A percentile compares a stretch with the other conserved stretches of the same genome.
Evolutionary conservation across 2,113 vertebrate genomes (phyloP).

Genomic region (Calidris pugnax): DNA sequence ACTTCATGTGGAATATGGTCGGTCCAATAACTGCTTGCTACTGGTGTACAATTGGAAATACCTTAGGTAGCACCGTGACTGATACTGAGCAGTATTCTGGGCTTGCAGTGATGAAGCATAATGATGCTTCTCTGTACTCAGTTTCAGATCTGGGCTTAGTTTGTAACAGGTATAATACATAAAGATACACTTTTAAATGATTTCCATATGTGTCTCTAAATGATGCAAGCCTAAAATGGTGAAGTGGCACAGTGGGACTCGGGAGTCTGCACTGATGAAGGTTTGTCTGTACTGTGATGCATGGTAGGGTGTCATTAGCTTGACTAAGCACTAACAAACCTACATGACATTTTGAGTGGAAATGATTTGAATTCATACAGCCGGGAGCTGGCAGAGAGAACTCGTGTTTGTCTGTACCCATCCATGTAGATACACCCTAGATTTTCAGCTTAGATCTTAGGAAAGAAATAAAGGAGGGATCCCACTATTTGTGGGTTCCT

Average conservation of each 20-base stretch:
- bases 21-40: background rate
- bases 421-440: background rate
- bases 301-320: background rate
- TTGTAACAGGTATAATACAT: background rate
- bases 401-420: background rate
- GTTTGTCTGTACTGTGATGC: background rate
- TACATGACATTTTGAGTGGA: background rate
- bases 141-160: background rate
- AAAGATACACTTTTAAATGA: background rate
- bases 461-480: slow-evolving; percentile 26
- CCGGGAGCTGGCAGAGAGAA: background rate
- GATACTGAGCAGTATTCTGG: background rate
- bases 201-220: background rate
- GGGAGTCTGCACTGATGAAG: background rate
- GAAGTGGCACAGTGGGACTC: background rate
- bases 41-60: background rate
- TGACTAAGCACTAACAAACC: background rate
- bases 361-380: background rate
- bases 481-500: background rate
- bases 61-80: background rate
- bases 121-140: background rate
- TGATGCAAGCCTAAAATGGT: background rate
- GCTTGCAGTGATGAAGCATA: background rate
- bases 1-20: background rate
- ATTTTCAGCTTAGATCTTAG: background rate